phyloP scores from a whole-genome alignment of 2,113 vertebrate species.

The Mixornis gularis region DNA sequence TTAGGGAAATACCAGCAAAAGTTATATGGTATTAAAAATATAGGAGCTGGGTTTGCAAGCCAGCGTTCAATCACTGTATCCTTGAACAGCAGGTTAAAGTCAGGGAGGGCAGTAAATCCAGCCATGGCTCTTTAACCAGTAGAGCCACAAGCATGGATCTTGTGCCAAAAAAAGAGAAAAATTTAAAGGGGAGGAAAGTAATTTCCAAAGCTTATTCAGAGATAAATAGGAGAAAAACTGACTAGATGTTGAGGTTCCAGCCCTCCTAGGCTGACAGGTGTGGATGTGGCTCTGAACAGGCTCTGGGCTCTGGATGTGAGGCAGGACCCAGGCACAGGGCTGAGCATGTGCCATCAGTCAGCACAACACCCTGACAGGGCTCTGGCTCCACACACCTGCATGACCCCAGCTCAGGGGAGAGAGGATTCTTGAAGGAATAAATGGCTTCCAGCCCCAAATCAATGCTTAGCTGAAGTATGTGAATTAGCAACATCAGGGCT shows the following conservation, averaged over 20 bases:
- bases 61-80: slow-evolving; percentile 55
- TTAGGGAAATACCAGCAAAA: slow-evolving; percentile 55
- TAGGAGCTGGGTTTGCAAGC: slow-evolving; percentile 38
- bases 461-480: not conserved
- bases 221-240: not conserved
- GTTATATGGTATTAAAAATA: slow-evolving; percentile 40
- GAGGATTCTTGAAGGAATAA: not conserved
- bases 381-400: not conserved
- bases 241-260: not conserved
- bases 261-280: not conserved
- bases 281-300: not conserved
- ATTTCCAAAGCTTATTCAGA: slow-evolving; percentile 28
- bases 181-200: slow-evolving; percentile 8
- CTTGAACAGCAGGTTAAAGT: slow-evolving; percentile 61
- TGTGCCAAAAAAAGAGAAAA: slow-evolving; percentile 9
- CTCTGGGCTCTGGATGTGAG: not conserved
- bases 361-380: fast-evolving
- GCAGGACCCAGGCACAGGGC: not conserved
- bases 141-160: slow-evolving; percentile 36
- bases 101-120: slow-evolving; percentile 57
- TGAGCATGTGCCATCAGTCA: not conserved
- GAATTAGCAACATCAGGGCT: not conserved
- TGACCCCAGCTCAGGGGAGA: not conserved
- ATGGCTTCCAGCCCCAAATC: not conserved
- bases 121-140: slow-evolving; percentile 28